phyloP scores from a whole-genome alignment of 2,113 vertebrate species.

The Cinclus cinclus region DNA sequence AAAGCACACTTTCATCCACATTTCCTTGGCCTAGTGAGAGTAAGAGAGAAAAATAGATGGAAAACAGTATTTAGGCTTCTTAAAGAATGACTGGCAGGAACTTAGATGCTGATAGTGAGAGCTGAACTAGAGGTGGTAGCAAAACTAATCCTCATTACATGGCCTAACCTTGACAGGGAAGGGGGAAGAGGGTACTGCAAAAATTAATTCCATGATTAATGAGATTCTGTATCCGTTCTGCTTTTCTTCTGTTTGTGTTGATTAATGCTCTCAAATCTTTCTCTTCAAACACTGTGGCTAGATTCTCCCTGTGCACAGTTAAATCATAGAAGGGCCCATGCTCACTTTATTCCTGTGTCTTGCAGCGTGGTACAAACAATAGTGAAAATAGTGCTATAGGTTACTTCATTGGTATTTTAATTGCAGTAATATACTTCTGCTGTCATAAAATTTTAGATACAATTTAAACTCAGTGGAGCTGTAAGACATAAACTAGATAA shows the following conservation, averaged over 20 bases:
- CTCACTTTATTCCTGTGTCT: neutral
- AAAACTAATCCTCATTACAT: neutral
- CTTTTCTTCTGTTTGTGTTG: neutral
- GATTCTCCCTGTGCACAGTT: neutral
- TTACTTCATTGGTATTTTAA: conserved; percentile 30
- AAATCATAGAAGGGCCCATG: neutral
- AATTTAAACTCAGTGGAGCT: neutral
- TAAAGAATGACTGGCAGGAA: neutral
- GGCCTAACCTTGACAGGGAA: neutral
- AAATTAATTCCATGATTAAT: neutral
- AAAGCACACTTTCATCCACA: neutral
- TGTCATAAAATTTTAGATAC: conserved; percentile 6
- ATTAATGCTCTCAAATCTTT: neutral
- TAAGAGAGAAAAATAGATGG: neutral
- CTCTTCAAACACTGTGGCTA: neutral
- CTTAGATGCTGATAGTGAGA: neutral
- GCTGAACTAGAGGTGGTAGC: neutral
- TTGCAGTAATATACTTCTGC: neutral
- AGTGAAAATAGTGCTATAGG: neutral
- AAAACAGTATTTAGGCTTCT: neutral
- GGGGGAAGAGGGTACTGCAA: neutral
- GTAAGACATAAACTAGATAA: neutral
- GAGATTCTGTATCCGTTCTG: neutral
- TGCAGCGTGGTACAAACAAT: neutral
- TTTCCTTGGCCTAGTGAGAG: neutral